Evolutionary conservation across 2,888 invertebrate genomes (phyloP), one percentile per base, ranked within the genome.

Genomic region (Dermolepida albohirtum): DNA sequence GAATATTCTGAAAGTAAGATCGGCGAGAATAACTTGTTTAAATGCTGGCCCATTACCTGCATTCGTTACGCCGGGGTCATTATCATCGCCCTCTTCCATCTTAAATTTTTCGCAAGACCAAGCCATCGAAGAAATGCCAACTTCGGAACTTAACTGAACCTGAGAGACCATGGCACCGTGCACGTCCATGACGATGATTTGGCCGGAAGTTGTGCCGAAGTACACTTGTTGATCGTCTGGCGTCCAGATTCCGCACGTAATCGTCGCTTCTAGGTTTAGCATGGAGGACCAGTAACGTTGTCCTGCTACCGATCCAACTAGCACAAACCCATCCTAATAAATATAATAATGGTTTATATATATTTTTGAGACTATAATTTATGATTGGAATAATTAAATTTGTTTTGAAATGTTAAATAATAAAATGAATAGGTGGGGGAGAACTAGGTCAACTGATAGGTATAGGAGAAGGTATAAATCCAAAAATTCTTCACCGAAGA

Each of bases 91-190:
- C 82, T 97, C 97, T 81, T 97, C 97, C 96, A 97, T 97, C 85
- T 96, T 97, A 84, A 97, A 97, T 80, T 97, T 97, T 82, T 97
- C 96, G 80, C 97, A 97, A 16, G 96, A 96, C 97, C 97, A 98
- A 12, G 95, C 92, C 94, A 98, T 95, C 54, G 93, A 89, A 1
- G 91, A 91, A 76, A 98, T 96, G 7, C 93, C 93, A 65, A 95
- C 92, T 78, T 94, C 93, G 43, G 92, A 90, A 69, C 91, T 90
- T n/a, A 96, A 82, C 78, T 93, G 92, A n/a, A 95, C 90, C 86
- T 96, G 95, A 7, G 95, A 94, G 14, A 97, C 93, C 94, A 97
- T 96, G 43, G 95, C 95, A 0, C 95, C 97, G 76, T 96, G 95
- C 0, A 97, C 96, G 81, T 97, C 97, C 95, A 98, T 97, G 59